These are phyloP conservation scores for Rhabdornis inornatus DNA, from an alignment of 2,113 vertebrate species.

Conservation along the genomic window DNA sequence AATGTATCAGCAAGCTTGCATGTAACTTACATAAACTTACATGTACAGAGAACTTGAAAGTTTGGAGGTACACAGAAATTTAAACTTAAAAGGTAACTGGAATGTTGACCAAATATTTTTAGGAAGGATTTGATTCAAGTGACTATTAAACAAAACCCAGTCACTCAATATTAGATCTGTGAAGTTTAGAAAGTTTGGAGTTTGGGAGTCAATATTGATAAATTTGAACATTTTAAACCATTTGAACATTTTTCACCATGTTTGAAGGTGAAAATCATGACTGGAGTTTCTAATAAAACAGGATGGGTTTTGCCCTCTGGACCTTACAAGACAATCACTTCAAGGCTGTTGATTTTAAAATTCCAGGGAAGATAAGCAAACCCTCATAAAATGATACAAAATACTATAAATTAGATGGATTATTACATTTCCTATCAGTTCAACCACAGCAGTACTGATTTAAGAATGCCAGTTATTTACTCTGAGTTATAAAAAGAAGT, in stretches of 20 bases:
- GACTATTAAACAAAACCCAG: background rate
- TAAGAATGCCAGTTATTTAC: background rate
- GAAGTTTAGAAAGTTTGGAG: background rate
- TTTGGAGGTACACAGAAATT: background rate
- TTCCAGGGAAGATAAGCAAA: background rate
- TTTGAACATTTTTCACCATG: too few relatives aligned
- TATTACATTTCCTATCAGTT: background rate
- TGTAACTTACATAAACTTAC: background rate
- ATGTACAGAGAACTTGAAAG: background rate
- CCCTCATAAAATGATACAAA: background rate
- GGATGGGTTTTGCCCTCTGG: background rate
- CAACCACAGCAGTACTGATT: background rate
- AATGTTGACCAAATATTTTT: background rate
- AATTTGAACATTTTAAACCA: background rate
- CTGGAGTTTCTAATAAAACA: background rate
- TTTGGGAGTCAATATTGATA: background rate
- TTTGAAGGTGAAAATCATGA: background rate
- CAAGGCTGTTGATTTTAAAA: background rate
- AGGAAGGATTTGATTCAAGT: background rate
- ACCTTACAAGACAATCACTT: background rate
- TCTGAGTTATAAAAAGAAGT: background rate
- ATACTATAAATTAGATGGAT: background rate
- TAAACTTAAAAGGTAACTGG: background rate
- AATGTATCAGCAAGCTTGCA: background rate
- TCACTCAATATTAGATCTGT: background rate